Evolutionary conservation across 2,888 invertebrate species (phyloP), one percentile per base, ranked within the genome.

Genomic region (Kryphioiulus occultus): DNA sequence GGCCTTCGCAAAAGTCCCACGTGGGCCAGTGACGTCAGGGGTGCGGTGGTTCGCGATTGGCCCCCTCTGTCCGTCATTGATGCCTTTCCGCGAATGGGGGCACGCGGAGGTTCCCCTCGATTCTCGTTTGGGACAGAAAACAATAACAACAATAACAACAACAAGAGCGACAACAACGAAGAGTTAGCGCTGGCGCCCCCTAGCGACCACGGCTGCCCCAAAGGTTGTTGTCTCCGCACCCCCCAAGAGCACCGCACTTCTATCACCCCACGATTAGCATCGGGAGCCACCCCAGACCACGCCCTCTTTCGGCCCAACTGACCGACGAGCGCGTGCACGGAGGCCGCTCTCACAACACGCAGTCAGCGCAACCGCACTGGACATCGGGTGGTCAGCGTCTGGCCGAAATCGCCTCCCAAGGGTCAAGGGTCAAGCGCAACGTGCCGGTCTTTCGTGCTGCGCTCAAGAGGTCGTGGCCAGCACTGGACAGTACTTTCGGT

Each of bases 241-340:
- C 83, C 83, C 83, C 83, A 83, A 19, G 30, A 19, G 82, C 12
- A 42, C 26, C 39, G 85, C 85, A 85, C 85, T 85, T 85, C 85
- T 85, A 85, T 85, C 85, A 85, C 85, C 85, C 32, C 85, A n/a
- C 35, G 22, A 85, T 85, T 85, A 85, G 39, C 39, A 85, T 42
- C 15, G n/a, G 85, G 26, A 10, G 19, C 85, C n/a, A 39, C 85
- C 85, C 85, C 22, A 12, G 10, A 84, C n/a, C 85, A 39, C 44
- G 85, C 85, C 85, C 44, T 44, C 85, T 42, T 85, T 85, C 85
- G 44, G 85, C 85, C 85, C 85, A 42, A 42, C 44, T 85, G 85
- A 85, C 85, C 85, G 85, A 85, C 7, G 42, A 12, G 26, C 85
- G 44, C 39, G 85, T 85, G 85, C 44, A 26, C 17, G 85, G 15